These are phyloP conservation scores for Lineus longissimus DNA, from an alignment of 1,140 invertebrate species.

Conservation along the genomic window DNA sequence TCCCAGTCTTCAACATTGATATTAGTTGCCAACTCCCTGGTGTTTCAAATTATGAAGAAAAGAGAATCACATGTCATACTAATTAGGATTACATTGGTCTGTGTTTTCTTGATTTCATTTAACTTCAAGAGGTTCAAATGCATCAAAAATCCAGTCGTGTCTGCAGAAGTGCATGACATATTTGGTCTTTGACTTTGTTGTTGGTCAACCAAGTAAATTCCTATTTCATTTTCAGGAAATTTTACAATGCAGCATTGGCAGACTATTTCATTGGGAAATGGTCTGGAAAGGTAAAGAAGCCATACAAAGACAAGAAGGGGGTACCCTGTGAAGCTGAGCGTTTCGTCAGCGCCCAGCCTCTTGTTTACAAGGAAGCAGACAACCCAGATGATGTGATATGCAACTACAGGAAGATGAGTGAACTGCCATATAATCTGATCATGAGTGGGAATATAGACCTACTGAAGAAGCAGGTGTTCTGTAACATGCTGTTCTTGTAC, in stretches of 20 bases:
- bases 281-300: constrained; percentile 25
- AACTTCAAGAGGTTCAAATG: no score
- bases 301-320: constrained; percentile 25
- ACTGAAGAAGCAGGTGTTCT: constrained; percentile 7
- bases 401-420: constrained; percentile 51
- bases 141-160: no score
- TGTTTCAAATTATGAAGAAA: no score
- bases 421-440: constrained; percentile 85
- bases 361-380: constrained; percentile 64
- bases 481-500: background rate
- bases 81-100: no score
- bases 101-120: no score
- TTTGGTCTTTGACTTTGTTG: no score
- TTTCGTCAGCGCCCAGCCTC: constrained; percentile 13
- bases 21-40: no score
- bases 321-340: constrained; percentile 24
- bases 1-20: no score
- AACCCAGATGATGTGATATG: constrained; percentile 58
- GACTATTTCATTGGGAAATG: constrained; percentile 3
- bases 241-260: background rate
- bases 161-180: no score
- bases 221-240: background rate
- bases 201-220: no score
- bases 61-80: no score
- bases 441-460: no score